Base-by-base conservation (phyloP, 2,888 invertebrate species). In the Ormyrus nitidulus region DNA sequence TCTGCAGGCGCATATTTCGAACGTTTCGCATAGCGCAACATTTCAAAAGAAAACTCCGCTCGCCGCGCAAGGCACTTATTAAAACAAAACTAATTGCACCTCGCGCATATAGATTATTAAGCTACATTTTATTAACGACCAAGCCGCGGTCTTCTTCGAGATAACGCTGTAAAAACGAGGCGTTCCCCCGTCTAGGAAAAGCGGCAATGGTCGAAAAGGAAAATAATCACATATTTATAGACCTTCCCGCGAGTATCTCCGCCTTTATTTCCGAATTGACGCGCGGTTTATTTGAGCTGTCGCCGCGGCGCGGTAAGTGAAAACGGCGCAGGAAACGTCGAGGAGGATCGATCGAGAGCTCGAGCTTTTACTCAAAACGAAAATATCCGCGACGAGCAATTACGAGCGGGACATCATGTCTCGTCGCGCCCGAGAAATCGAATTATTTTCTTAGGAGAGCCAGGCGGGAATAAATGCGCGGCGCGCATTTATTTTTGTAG, bases 261-360 rank as follows among this genome's bases (percentile, higher is more conserved):
- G 34, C 34, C 34, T 34, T 34, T 34, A 34, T 34, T 82, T 80
- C 82, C 70, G 80, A 73, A 77, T 79, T 83, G 88, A 88, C 85
- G 83, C 82, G 73, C 64, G 84, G 89, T 89, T 89, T 89, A 85
- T 89, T 89, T 89, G 86, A 86, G 79, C 87, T 87, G 89, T 88
- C 88, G 82, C 75, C 83, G 79, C 82, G 83, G 83, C 82, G 70
- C 5, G 62, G 34, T 34, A 34, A 34, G 34, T 34, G 34, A 34
- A 34, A 34, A 34, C 44, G 44, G 13, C 53, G n/a, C 44, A 19
- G 54, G 61, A 75, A 76, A 62, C 56, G 34, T 80, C 74, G 62
- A 70, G 13, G 49, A 58, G 44, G 44, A 65, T 62, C 11, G 6
- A 46, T 13, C 34, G 34, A 4, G 34, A 0, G n/a, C 9, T n/a